Percentiles rank a stretch among this genome's conserved stretches.
Conservation (phyloP, 1,140 invertebrate species). For the Portunus trituberculatus region DNA sequence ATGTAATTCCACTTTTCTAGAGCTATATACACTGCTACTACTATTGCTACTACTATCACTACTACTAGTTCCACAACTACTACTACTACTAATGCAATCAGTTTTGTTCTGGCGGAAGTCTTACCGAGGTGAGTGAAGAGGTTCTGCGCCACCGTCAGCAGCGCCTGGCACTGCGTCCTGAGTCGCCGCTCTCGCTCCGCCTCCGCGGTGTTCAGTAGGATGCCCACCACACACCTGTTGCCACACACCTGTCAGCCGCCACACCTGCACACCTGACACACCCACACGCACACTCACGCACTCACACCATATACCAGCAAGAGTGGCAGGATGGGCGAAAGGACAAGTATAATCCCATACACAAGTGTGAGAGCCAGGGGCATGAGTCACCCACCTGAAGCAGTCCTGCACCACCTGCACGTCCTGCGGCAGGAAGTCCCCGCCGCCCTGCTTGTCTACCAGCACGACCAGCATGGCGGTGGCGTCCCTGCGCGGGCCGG, state of each 20-base stretch:
- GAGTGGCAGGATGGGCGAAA: not conserved
- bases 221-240: constrained; percentile 56
- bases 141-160: constrained; percentile 63
- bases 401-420: constrained; percentile 57
- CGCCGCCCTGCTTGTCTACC: constrained; percentile 45
- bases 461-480: constrained; percentile 61
- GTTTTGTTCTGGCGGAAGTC: not conserved
- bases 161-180: constrained; percentile 66
- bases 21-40: not conserved
- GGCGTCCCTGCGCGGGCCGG: constrained; percentile 56
- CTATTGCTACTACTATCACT: not conserved
- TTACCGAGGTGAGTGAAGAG: constrained; percentile 69
- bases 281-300: constrained; percentile 18
- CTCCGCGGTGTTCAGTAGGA: constrained; percentile 55
- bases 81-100: too few species aligned
- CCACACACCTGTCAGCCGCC: not conserved
- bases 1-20: too few species aligned
- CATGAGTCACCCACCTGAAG: constrained; percentile 59
- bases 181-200: constrained; percentile 63
- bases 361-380: not conserved
- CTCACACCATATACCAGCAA: not conserved
- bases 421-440: constrained; percentile 46
- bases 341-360: not conserved
- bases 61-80: too few species aligned
- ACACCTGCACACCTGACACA: constrained; percentile 22